Base-by-base conservation (phyloP, 2,113 vertebrate species). In the Hymenochirus boettgeri region DNA sequence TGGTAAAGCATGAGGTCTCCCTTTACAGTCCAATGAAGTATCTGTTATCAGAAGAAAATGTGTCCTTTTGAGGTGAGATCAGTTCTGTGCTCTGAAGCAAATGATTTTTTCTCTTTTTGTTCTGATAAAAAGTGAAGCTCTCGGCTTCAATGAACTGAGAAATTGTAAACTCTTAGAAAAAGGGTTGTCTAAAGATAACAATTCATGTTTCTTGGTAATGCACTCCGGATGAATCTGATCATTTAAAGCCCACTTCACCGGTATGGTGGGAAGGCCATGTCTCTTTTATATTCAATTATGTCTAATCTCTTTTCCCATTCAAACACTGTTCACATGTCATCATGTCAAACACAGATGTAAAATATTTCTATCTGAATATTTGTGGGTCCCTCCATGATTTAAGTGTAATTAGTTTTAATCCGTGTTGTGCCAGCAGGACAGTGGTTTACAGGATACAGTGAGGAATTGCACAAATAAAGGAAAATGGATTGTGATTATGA, bases 131-230 rank as follows among this genome's bases (percentile, higher is more conserved):
- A 93, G 91, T 91, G 90, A 84, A 83, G 86, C 86, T n/a, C 89
- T 85, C 94, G 90, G 94, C 94, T 98, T 93, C 95, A 95, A 75
- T 91, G 96, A 97, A 91, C 93, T 95, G 93, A 93, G 93, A 99
- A 99, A 99, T 99, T 97, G 95, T 97, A 94, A 98, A 97, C 93
- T 95, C 92, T 91, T 90, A 88, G 86, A 88, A 78, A 89, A n/a
- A 93, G 93, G 89, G 86, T 91, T 92, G 91, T 81, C 84, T 86
- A 89, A 88, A 96, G 93, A 96, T 97, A 98, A 96, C 93, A 90
- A 90, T 93, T 93, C 87, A 91, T 95, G 94, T 97, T 94, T 94
- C 90, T 85, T 77, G 69, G 82, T 93, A 90, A 91, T 90, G 85
- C 88, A 90, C 93, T 92, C 88, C 83, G 90, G 90, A 86, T 89